phyloP scores from a whole-genome alignment of 2,797 vertebrate genomes.

The Lophotriccus pileatus region DNA sequence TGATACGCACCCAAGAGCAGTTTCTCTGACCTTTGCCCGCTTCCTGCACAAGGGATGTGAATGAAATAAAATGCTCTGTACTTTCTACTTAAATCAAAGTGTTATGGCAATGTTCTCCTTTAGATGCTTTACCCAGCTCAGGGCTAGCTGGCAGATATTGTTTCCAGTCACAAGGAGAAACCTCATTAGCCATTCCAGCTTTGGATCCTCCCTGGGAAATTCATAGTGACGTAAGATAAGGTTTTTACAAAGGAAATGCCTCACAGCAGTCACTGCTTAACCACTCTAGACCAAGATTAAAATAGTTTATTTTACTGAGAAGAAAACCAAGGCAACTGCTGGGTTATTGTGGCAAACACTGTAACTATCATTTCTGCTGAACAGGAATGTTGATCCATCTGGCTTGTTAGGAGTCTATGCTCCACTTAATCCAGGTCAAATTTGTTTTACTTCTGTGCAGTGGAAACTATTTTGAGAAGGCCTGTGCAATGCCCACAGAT shows the following conservation, averaged over 20 bases:
- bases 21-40: neutral
- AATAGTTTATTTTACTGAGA: neutral
- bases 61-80: neutral
- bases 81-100: neutral
- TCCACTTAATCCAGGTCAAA: slow-evolving; percentile 50
- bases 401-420: neutral
- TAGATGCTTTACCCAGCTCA: neutral
- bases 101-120: neutral
- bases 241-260: neutral
- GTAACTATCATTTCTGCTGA: neutral
- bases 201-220: neutral
- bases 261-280: neutral
- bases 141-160: neutral
- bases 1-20: neutral
- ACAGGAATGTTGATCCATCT: slow-evolving; percentile 22
- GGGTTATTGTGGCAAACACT: neutral
- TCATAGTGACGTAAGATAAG: rapidly evolving
- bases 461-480: slow-evolving; percentile 20
- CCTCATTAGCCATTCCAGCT: neutral
- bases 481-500: neutral
- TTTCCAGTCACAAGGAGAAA: neutral
- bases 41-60: neutral
- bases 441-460: slow-evolving; percentile 5
- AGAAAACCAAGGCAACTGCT: neutral
- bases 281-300: neutral